phyloP scores from a whole-genome alignment of 37 sponge, comb jelly and placozoan species.

The Oopsacas minuta region DNA sequence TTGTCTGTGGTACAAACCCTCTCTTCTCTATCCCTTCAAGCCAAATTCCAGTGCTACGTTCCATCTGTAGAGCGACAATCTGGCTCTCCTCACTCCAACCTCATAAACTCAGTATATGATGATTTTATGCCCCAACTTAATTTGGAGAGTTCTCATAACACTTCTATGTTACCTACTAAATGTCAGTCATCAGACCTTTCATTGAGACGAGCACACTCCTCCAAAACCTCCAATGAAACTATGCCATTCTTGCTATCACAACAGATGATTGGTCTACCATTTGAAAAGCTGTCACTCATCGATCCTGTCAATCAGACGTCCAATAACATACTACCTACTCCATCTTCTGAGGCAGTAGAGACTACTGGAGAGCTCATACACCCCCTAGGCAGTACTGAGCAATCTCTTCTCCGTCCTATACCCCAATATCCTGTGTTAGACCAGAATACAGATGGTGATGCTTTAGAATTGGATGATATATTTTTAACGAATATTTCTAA shows the following conservation, averaged over 20 bases:
- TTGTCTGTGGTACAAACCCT: not conserved
- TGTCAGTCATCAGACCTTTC: not conserved
- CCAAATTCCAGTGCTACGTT: conserved; percentile 2
- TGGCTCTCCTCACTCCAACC: not conserved
- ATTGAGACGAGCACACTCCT: not conserved
- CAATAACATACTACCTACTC: not conserved
- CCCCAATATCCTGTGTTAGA: conserved; percentile 21
- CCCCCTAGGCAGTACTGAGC: not conserved
- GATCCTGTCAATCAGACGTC: not conserved
- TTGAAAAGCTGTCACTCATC: not conserved
- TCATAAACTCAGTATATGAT: not conserved
- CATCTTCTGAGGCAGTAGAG: not conserved
- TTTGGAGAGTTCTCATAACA: not conserved
- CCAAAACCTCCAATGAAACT: not conserved
- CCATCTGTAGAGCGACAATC: not conserved
- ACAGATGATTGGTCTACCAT: not conserved
- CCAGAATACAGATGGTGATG: conserved; percentile 21
- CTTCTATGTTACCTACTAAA: not conserved
- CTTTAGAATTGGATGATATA: not conserved
- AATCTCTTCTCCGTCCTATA: conserved; percentile 21
- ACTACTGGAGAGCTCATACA: not conserved
- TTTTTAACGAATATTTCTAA: not conserved
- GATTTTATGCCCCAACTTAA: not conserved
- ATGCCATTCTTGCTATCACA: not conserved
- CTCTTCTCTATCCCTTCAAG: not conserved